Conservation (phyloP, 2,113 vertebrate species). For the Thomomys bottae region DNA sequence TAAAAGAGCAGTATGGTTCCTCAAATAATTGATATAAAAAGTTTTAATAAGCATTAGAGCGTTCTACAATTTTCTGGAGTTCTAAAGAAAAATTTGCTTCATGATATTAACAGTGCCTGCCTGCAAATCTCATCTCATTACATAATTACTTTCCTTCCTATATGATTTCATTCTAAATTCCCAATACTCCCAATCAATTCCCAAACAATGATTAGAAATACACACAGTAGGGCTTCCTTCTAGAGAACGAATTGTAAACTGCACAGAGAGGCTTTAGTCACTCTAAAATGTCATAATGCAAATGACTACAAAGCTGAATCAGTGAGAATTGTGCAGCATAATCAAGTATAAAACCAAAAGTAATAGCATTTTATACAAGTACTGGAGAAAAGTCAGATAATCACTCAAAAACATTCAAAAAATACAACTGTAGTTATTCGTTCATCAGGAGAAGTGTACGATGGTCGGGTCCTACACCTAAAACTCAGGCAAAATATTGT, state of each 20-base stretch:
- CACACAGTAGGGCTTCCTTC: too few relatives aligned
- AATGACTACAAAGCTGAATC: not conserved
- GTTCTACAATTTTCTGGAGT: slow-evolving; percentile 19
- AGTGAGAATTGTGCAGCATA: slow-evolving; percentile 17
- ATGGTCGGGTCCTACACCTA: not conserved
- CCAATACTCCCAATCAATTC: too few relatives aligned
- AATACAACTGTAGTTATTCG: not conserved
- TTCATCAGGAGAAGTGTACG: not conserved
- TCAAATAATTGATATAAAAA: not conserved
- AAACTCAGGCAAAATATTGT: slow-evolving; percentile 4
- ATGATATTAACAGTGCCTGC: not conserved
- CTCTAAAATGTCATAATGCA: slow-evolving; percentile 9
- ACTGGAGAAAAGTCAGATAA: slow-evolving; percentile 11
- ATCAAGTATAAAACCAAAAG: not conserved
- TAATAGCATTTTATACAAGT: not conserved
- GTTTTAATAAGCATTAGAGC: slow-evolving; percentile 8
- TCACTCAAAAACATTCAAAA: slow-evolving; percentile 15
- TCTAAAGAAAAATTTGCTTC: slow-evolving; percentile 25
- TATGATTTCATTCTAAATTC: not conserved
- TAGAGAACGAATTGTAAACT: not conserved
- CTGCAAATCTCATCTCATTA: not conserved
- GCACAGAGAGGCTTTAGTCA: not conserved
- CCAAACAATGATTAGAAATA: too few relatives aligned
- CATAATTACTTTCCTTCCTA: not conserved
- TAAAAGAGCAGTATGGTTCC: not conserved